These are phyloP conservation scores for Vulpes lagopus DNA, from an alignment of 2,113 vertebrate genomes.

Conservation along the genomic window DNA sequence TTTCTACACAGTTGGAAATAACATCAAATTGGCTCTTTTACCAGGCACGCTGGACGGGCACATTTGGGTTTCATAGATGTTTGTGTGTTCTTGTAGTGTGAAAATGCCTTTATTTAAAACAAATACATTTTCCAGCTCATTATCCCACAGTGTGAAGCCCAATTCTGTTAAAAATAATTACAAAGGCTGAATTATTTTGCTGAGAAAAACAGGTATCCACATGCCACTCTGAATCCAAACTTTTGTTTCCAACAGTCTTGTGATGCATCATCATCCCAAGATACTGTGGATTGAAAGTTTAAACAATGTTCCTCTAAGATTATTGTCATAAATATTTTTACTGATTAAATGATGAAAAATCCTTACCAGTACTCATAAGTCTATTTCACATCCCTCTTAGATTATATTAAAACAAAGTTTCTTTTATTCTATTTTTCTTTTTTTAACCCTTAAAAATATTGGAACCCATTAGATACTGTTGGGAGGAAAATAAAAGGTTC, in stretches of 20 bases:
- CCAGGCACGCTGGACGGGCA: conserved; percentile 74
- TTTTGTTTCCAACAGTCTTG: conserved; percentile 76
- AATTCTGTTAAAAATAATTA: conserved; percentile 86
- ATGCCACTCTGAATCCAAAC: conserved; percentile 72
- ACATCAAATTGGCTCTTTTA: conserved; percentile 84
- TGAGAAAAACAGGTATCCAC: conserved; percentile 82
- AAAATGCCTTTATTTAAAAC: conserved; percentile 85
- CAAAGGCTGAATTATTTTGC: conserved; percentile 82
- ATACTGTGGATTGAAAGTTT: conserved; percentile 58
- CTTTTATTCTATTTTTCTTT: conserved; percentile 31
- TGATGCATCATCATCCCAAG: conserved; percentile 35
- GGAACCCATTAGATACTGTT: conserved; percentile 1
- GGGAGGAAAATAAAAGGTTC: conserved; percentile 39
- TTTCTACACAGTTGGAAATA: conserved; percentile 84
- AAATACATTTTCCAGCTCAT: conserved; percentile 86
- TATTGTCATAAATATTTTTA: conserved; percentile 41
- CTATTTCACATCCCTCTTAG: conserved; percentile 27
- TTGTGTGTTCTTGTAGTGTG: conserved; percentile 84
- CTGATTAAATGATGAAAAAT: conserved; percentile 47
- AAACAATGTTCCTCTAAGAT: not conserved
- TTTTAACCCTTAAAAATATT: not conserved
- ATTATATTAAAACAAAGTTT: not conserved
- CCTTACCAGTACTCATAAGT: not conserved
- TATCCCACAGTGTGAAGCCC: conserved; percentile 84
- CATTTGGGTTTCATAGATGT: conserved; percentile 82